Evolutionary conservation across 2,113 vertebrate species (phyloP).

Genomic region (Trachemys scripta): DNA sequence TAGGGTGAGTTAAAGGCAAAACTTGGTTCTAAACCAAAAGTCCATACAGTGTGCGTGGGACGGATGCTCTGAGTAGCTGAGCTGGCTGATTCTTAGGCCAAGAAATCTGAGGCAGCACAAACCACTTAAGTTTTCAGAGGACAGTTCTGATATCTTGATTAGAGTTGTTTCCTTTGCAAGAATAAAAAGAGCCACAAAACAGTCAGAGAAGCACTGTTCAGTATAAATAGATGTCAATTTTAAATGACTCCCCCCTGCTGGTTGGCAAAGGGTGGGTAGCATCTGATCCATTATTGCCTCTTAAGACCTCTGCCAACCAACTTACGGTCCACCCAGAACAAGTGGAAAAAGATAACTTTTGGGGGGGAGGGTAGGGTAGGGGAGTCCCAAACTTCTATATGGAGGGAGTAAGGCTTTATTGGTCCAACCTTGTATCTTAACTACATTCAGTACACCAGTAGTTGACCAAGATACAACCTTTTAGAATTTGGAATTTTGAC

Average conservation of each 20-base stretch:
- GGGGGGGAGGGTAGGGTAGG: neutral
- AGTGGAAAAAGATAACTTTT: neutral
- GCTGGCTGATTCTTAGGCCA: neutral
- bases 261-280: constrained; percentile 46
- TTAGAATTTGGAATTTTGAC: neutral
- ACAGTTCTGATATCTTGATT: neutral
- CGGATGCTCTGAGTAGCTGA: neutral
- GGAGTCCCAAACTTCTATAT: neutral
- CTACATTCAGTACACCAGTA: neutral
- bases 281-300: neutral
- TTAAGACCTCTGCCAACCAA: neutral
- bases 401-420: neutral
- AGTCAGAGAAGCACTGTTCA: neutral
- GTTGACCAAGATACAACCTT: fast-evolving
- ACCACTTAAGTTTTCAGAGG: too few species aligned
- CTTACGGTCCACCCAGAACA: neutral
- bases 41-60: neutral
- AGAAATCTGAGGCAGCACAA: too few species aligned
- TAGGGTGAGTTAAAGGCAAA: neutral
- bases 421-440: neutral
- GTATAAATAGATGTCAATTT: constrained; percentile 50
- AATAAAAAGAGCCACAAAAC: neutral
- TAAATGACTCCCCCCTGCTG: constrained; percentile 46
- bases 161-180: too few species aligned
- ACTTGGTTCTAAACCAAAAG: neutral